Evolutionary conservation across 2,113 vertebrate species (phyloP).

Genomic region (Macrotus californicus): DNA sequence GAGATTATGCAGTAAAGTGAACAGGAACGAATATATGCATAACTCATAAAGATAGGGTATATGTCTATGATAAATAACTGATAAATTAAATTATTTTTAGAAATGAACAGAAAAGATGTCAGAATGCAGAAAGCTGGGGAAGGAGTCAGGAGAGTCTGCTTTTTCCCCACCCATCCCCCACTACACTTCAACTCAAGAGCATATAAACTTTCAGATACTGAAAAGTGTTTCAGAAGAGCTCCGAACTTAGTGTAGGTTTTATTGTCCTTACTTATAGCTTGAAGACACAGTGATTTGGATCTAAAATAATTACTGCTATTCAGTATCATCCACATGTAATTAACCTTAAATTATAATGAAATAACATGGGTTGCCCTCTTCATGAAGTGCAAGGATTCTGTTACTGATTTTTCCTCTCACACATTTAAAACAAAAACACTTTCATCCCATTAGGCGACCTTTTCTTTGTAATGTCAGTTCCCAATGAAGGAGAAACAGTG

Average conservation of each 20-base stretch:
- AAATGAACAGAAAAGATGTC: neutral
- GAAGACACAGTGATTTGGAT: constrained; percentile 48
- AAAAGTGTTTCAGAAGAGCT: neutral
- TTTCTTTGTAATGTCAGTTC: constrained; percentile 16
- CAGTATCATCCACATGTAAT: constrained; percentile 50
- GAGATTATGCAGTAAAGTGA: too few species aligned
- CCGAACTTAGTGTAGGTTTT: neutral
- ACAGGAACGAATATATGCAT: too few species aligned
- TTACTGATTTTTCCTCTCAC: constrained; percentile 6
- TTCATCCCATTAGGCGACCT: neutral
- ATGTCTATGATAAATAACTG: too few species aligned
- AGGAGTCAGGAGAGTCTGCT: neutral
- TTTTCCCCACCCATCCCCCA: rapidly evolving
- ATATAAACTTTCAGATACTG: neutral
- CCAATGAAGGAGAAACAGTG: neutral
- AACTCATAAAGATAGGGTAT: too few species aligned
- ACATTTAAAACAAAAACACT: constrained; percentile 20
- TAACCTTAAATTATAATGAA: constrained; percentile 61
- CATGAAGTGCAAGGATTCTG: constrained; percentile 50
- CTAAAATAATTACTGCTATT: constrained; percentile 59
- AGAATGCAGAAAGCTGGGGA: neutral
- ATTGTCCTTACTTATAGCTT: constrained; percentile 11
- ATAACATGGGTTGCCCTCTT: constrained; percentile 46
- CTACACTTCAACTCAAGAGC: neutral
- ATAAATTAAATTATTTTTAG: too few species aligned